Evolutionary conservation across 2,113 vertebrate genomes (phyloP).

Genomic region (Haemorhous mexicanus): DNA sequence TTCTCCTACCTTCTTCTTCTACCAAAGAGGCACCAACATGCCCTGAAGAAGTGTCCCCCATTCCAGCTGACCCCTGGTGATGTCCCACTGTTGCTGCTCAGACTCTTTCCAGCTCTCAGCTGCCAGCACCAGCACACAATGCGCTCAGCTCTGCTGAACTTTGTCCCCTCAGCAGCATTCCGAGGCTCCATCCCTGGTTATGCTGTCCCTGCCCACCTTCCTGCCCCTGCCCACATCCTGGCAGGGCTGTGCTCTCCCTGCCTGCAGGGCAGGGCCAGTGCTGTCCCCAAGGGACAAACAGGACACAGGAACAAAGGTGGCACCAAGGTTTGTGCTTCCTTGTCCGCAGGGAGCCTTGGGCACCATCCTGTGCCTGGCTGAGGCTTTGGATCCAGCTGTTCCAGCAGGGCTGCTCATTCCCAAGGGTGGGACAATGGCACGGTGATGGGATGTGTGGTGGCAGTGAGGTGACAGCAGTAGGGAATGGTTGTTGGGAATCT

Average conservation of each 20-base stretch:
- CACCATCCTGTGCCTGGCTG: background rate
- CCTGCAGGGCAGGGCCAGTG: background rate
- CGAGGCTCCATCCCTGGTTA: background rate
- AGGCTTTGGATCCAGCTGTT: background rate
- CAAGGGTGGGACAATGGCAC: background rate
- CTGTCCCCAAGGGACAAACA: background rate
- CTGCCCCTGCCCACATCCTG: background rate
- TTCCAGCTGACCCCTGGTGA: background rate
- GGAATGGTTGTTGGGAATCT: background rate
- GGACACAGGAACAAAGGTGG: background rate
- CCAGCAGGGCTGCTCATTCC: background rate
- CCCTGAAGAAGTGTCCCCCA: background rate
- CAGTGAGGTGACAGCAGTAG: background rate
- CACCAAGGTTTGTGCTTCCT: background rate
- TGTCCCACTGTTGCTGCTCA: background rate
- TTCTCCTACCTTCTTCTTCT: background rate
- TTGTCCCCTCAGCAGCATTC: background rate
- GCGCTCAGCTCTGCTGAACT: background rate
- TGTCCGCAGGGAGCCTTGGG: background rate
- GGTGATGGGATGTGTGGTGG: background rate
- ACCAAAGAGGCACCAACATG: background rate
- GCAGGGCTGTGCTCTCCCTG: background rate
- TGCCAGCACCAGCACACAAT: accelerated
- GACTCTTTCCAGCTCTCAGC: background rate
- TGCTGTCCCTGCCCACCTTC: background rate